Evolutionary conservation across 2,888 invertebrate species (phyloP), one percentile per base, ranked within the genome.

Genomic region (Tortrix viridana): DNA sequence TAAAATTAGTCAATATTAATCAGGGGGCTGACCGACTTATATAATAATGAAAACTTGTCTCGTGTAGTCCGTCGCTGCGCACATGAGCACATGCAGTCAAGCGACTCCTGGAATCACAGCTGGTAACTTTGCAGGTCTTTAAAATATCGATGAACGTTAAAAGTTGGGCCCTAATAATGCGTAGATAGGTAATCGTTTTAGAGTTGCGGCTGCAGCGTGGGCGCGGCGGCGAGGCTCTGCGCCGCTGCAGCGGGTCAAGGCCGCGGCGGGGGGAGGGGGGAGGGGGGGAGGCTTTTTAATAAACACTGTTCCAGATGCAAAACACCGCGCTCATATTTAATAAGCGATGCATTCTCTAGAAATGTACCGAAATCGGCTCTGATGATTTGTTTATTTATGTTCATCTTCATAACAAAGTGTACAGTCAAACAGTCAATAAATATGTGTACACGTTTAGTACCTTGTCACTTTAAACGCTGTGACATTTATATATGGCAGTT

Each of bases 171-270:
- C n/a, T n/a, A 12, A 43, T 14, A 37, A 19, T 37, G 18, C 48
- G 54, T 44, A 44, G n/a, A n/a, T n/a, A n/a, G n/a, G n/a, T n/a
- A 46, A 62, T 56, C 56, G 62, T 52, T 56, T 50, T 61, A 23
- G 46, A 26, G 49, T 32, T 14, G n/a, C n/a, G n/a, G 43, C 44
- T 23, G 18, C 19, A 9, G 55, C 32, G 55, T 20, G 52, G 52
- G 47, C 7, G 23, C 53, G 55, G 55, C 49, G 61, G 32, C n/a
- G 53, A 54, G 46, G 52, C 32, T 32, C 46, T 16, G 53, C 23
- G 49, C 32, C 9, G 54, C 44, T 54, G 55, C 55, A 46, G 46
- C 16, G 56, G 50, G 62, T 56, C 62, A 62, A 38, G 62, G 62
- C 18, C 62, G 38, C 46, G 32, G 18, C 12, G 16, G 26, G 26